Percentiles rank a stretch among this genome's conserved stretches.
Evolutionary conservation across 2,797 vertebrate genomes (phyloP).

Genomic region (Rhyacichthys aspro): DNA sequence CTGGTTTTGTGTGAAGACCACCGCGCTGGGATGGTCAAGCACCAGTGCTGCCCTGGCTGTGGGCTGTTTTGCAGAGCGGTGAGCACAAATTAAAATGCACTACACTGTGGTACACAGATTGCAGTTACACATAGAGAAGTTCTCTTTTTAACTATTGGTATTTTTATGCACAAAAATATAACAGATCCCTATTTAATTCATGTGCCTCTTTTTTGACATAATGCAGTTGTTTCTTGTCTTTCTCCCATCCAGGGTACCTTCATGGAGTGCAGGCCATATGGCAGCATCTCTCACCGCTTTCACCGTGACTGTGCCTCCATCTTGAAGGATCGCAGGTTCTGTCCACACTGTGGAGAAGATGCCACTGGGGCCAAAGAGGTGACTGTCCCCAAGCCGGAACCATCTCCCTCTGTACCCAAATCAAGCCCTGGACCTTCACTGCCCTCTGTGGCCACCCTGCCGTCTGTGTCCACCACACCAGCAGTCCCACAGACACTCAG

Average conservation of each 20-base stretch:
- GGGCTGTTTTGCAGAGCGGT: constrained; percentile 94
- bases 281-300: constrained; percentile 94
- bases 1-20: constrained; percentile 96
- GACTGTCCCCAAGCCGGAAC: constrained; percentile 83
- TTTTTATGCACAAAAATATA: too few species aligned
- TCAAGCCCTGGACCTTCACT: constrained; percentile 30
- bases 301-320: constrained; percentile 91
- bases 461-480: constrained; percentile 45
- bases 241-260: constrained; percentile 85
- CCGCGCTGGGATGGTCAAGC: constrained; percentile 95
- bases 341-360: constrained; percentile 96
- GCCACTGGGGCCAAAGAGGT: constrained; percentile 89
- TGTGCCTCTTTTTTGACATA: too few species aligned
- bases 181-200: too few species aligned
- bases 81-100: constrained; percentile 62
- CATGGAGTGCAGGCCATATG: constrained; percentile 95
- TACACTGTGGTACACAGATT: too few species aligned
- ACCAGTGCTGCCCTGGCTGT: constrained; percentile 97
- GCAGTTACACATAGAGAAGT: too few species aligned
- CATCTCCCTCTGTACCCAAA: constrained; percentile 45
- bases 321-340: constrained; percentile 87
- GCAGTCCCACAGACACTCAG: constrained; percentile 74
- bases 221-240: not conserved
- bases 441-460: constrained; percentile 41
- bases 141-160: too few species aligned